Evolutionary conservation across 2,113 vertebrate species (phyloP).

Genomic region (Phaethornis superciliosus): DNA sequence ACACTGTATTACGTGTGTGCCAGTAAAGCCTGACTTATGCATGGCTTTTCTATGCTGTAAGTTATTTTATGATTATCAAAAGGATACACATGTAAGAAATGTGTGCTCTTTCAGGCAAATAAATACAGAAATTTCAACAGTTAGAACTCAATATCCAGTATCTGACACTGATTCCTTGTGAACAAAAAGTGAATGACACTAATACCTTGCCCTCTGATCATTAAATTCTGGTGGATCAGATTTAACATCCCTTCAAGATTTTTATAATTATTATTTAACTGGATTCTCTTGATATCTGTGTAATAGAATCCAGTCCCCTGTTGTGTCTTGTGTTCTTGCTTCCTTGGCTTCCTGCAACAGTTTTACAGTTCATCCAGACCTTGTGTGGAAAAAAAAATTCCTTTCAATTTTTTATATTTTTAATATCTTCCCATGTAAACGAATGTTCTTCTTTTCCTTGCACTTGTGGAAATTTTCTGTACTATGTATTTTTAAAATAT

Average conservation of each 20-base stretch:
- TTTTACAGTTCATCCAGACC: neutral
- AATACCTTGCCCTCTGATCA: neutral
- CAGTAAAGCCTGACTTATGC: neutral
- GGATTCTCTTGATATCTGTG: neutral
- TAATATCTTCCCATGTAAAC: neutral
- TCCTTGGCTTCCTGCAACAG: neutral
- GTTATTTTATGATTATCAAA: neutral
- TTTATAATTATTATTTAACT: neutral
- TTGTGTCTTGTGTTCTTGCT: neutral
- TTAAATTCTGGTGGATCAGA: neutral
- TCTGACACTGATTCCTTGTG: neutral
- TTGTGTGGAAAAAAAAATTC: neutral
- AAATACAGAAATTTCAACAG: neutral
- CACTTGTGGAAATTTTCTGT: neutral
- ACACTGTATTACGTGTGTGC: neutral
- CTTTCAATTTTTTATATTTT: neutral
- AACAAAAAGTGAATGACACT: neutral
- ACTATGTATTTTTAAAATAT: neutral
- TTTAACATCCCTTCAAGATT: neutral
- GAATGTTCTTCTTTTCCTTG: neutral
- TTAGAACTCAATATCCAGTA: neutral
- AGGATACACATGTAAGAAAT: neutral
- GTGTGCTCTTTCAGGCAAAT: neutral
- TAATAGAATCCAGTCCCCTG: neutral
- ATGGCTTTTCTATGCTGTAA: slow-evolving; percentile 2